Conservation (phyloP, 2,113 vertebrate genomes). For the Crotalus horridus region DNA sequence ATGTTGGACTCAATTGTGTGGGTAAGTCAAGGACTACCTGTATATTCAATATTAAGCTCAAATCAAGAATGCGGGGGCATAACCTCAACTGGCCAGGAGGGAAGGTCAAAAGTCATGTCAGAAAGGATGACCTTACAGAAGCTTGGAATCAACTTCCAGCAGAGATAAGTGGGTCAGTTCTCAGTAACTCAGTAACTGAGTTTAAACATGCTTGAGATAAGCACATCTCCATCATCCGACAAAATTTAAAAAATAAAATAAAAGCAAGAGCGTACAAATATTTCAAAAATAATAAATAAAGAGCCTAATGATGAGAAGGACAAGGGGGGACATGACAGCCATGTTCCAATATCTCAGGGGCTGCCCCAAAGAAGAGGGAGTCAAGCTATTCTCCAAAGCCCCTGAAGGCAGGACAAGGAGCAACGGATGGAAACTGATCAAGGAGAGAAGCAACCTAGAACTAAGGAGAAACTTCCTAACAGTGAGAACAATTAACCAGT, state of each 20-base stretch:
- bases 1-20: too few relatives aligned
- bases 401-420: too few relatives aligned
- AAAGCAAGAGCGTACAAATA: background rate
- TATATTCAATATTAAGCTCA: background rate
- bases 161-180: background rate
- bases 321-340: too few relatives aligned
- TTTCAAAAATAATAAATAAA: background rate
- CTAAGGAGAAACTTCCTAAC: too few relatives aligned
- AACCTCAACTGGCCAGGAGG: background rate
- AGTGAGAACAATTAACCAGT: too few relatives aligned
- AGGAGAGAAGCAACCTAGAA: too few relatives aligned
- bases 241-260: background rate
- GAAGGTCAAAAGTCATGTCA: background rate
- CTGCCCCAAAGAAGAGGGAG: too few relatives aligned
- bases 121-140: background rate
- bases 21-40: too few relatives aligned
- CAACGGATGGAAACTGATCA: too few relatives aligned
- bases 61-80: background rate
- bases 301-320: too few relatives aligned
- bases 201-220: background rate
- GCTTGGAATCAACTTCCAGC: background rate
- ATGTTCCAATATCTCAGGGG: too few relatives aligned
- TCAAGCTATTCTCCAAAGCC: too few relatives aligned
- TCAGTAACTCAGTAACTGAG: background rate
- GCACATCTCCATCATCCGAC: background rate